Evolutionary conservation across 1,140 invertebrate species (phyloP), one percentile per base, ranked within the genome.

Genomic region (Aporrectodea caliginosa): DNA sequence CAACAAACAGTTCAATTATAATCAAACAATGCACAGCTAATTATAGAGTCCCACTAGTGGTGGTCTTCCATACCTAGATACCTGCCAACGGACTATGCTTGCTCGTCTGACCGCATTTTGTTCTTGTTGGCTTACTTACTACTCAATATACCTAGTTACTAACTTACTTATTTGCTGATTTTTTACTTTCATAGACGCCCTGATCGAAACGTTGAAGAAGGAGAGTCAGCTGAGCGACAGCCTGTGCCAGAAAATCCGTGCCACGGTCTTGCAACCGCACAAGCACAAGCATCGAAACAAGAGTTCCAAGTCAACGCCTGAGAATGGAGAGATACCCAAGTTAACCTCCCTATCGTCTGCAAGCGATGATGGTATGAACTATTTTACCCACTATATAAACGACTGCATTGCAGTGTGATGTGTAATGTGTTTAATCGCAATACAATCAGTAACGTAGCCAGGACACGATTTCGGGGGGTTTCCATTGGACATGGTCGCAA

Each of bases 261-360:
- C 29, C 35, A 76, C 75, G 1, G 43, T 76, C 27, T 29, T 58
- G 22, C 35, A 35, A 12, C 75, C 75, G 14, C 75, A 76, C 35
- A 76, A 76, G 35, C 75, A 76, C 35, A 32, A 76, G 35, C 75
- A 76, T 35, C 33, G 75, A 35, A 76, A 58, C 32, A 30, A n/a
- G 16, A 35, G 35, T n/a, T 0, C 33, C 33, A n/a, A 35, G 27
- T 35, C 75, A 35, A 29, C 75, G 31, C 29, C 75, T 2, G 43
- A 31, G 43, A 76, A n/a, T 35, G 43, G 12, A 29, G 16, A 1
- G 75, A 76, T 31, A 22, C 32, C 1, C n/a, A 74, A 34, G 73
- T 30, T n/a, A 74, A 33, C 73, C 1, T 33, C 35, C 33, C 27
- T 74, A 1, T 74, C 73, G 0, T n/a, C 31, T 6, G 73, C 31